Conservation (phyloP, 1,140 invertebrate genomes). For the Chironomus tepperi region DNA sequence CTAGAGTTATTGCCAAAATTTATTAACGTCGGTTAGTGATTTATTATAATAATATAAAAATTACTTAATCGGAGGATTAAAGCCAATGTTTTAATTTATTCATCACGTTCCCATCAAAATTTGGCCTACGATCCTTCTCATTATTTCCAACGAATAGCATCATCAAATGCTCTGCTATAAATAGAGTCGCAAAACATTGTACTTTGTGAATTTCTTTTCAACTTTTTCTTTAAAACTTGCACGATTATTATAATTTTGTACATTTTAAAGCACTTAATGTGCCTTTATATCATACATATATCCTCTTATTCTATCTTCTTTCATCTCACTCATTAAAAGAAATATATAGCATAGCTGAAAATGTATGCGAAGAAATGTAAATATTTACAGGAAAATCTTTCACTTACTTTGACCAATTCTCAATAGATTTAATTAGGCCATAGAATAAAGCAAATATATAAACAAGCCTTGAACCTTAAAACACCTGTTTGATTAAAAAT, state of each 20-base stretch:
- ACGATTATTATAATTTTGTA: not conserved
- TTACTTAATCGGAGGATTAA: not conserved
- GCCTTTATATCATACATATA: no score
- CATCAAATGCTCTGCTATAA: constrained; percentile 12
- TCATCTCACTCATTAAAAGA: no score
- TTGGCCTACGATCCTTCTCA: not conserved
- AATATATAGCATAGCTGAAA: no score
- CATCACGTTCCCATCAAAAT: not conserved
- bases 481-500: constrained; percentile 24
- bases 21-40: not conserved
- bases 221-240: not conserved
- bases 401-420: no score
- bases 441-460: no score
- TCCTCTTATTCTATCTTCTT: no score
- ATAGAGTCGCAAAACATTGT: not conserved
- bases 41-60: not conserved
- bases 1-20: not conserved
- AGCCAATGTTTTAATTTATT: not conserved
- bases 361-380: no score
- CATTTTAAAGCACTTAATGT: no score
- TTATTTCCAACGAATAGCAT: not conserved
- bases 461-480: not conserved
- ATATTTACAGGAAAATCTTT: no score
- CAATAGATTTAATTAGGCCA: no score
- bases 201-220: not conserved